phyloP scores from a whole-genome alignment of 2,113 vertebrate species.

The Eudyptes chrysolophus region DNA sequence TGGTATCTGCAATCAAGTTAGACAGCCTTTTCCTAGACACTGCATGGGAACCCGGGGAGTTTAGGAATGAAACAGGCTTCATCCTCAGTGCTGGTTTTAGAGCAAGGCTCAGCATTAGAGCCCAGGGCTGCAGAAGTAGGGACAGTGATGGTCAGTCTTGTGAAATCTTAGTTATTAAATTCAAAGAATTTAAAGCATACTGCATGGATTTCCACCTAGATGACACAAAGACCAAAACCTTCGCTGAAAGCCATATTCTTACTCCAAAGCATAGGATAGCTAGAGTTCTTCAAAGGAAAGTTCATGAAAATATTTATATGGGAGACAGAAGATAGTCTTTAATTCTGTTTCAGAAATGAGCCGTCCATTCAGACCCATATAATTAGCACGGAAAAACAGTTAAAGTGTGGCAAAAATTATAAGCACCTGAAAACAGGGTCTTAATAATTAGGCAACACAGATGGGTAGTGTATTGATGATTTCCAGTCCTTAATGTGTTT shows the following conservation, averaged over 20 bases:
- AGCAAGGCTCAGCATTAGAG: neutral
- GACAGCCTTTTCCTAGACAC: neutral
- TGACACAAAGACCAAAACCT: neutral
- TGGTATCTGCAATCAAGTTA: neutral
- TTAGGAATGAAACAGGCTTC: neutral
- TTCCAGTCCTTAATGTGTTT: neutral
- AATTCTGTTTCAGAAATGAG: neutral
- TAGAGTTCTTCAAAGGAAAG: neutral
- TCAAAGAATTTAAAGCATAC: neutral
- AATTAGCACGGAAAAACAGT: neutral
- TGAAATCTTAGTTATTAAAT: neutral
- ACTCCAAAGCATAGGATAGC: neutral
- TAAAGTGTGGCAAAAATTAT: neutral
- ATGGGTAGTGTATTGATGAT: neutral
- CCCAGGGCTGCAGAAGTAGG: neutral
- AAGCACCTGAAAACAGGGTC: neutral
- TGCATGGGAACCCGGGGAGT: neutral
- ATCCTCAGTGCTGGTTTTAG: neutral
- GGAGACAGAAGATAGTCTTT: neutral
- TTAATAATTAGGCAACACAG: neutral
- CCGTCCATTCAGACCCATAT: rapidly evolving
- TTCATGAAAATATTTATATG: neutral
- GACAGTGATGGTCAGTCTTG: neutral
- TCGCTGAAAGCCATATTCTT: neutral
- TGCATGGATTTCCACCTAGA: neutral